These are phyloP conservation scores for Parnassius orleans DNA, from an alignment of 2,888 invertebrate species.

Conservation along the genomic window DNA sequence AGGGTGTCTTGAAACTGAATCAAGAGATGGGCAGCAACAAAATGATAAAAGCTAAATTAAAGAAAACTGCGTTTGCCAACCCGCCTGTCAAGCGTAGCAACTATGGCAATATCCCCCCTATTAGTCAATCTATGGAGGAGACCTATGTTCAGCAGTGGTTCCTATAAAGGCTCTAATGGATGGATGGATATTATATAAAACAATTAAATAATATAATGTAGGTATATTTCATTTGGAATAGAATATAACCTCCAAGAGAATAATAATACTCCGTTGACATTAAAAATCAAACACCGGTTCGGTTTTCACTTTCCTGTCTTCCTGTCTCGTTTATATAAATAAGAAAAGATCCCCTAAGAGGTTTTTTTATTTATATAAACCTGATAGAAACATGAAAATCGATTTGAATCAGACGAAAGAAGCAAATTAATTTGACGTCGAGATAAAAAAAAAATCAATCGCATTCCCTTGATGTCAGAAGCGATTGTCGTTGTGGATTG, in stretches of 20 bases:
- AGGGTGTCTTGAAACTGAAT: too few relatives aligned
- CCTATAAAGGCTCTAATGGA: too few relatives aligned
- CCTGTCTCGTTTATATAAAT: constrained; percentile 4
- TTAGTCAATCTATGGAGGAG: too few relatives aligned
- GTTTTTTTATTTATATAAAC: not conserved
- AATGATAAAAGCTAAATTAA: too few relatives aligned
- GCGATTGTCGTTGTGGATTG: constrained; percentile 17
- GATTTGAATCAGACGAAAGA: constrained; percentile 28
- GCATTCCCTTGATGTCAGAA: constrained; percentile 29
- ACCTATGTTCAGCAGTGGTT: too few relatives aligned
- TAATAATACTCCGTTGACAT: constrained; percentile 4
- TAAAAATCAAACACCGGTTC: constrained; percentile 12
- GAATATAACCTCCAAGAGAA: constrained; percentile 1
- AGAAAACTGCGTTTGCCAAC: too few relatives aligned
- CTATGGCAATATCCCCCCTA: too few relatives aligned
- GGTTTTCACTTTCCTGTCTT: constrained; percentile 12
- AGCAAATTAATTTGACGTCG: constrained; percentile 34
- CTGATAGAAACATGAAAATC: too few relatives aligned
- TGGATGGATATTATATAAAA: too few relatives aligned
- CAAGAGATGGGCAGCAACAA: too few relatives aligned
- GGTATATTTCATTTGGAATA: constrained; percentile 8
- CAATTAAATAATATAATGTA: too few relatives aligned
- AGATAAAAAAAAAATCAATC: constrained; percentile 30
- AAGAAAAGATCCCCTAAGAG: constrained; percentile 12
- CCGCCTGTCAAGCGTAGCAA: too few relatives aligned